Conservation (phyloP, 2,888 invertebrate genomes). For the Sesia apiformis region DNA sequence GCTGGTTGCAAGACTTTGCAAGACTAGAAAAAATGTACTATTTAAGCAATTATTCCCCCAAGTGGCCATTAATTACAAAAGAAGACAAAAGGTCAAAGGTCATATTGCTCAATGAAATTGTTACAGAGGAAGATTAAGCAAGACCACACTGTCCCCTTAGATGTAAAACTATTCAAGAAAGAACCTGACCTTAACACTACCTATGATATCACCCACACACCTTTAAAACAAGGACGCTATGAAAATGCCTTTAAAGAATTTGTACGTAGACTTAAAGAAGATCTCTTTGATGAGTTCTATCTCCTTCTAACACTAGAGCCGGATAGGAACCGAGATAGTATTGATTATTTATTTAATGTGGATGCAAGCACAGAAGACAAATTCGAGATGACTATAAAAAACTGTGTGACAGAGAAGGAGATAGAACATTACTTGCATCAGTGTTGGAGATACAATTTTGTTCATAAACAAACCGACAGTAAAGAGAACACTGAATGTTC, state of each 20-base stretch:
- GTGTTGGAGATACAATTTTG: constrained; percentile 56
- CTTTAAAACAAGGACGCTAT: constrained; percentile 39
- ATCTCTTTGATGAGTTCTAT: constrained; percentile 47
- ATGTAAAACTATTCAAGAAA: constrained; percentile 36
- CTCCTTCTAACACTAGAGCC: constrained; percentile 22
- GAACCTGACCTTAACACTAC: constrained; percentile 49
- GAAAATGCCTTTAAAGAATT: constrained; percentile 58
- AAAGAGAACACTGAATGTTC: constrained; percentile 26
- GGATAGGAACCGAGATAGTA: constrained; percentile 24
- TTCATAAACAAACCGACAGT: constrained; percentile 32
- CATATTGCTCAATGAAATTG: not conserved
- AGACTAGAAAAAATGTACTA: too few species aligned
- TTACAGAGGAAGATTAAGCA: constrained; percentile 49
- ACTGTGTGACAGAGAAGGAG: constrained; percentile 45
- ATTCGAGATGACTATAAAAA: constrained; percentile 43
- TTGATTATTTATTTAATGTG: constrained; percentile 44
- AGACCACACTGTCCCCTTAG: constrained; percentile 44
- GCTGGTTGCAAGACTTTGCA: too few species aligned
- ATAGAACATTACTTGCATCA: constrained; percentile 54
- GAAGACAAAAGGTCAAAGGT: not conserved
- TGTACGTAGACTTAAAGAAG: constrained; percentile 51
- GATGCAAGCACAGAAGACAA: constrained; percentile 59
- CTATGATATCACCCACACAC: constrained; percentile 42
- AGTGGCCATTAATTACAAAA: not conserved
- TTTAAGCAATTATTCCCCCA: too few species aligned